Conservation (phyloP, 2,113 vertebrate genomes). For the Crotalus helleri region DNA sequence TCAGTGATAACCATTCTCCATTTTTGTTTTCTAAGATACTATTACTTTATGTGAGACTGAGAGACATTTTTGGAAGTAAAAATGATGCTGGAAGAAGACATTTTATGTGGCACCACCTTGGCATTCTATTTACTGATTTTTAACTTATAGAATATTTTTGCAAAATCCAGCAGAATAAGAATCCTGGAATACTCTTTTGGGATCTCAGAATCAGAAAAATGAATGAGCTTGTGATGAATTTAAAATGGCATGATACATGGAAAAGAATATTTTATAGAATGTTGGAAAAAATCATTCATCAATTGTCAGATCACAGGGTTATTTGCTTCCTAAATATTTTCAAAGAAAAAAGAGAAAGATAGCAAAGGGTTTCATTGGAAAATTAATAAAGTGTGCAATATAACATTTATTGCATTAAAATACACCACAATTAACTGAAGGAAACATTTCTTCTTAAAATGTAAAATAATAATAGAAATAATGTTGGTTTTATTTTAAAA, state of each 20-base stretch:
- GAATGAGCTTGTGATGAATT: not conserved
- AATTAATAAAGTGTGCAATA: not conserved
- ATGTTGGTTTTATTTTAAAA: not conserved
- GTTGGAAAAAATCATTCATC: not conserved
- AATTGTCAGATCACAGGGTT: not conserved
- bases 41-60: not conserved
- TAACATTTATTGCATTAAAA: conserved; percentile 19
- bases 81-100: not conserved
- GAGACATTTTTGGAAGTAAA: not conserved
- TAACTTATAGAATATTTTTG: not conserved
- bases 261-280: not conserved
- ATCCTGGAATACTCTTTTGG: not conserved
- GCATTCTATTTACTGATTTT: not conserved
- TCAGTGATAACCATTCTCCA: not conserved
- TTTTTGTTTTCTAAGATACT: not conserved
- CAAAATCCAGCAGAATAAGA: not conserved
- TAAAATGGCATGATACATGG: not conserved
- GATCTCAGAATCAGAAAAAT: not conserved
- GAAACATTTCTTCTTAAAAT: not conserved
- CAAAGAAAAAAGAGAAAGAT: not conserved
- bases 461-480: not conserved
- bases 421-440: not conserved
- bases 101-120: not conserved
- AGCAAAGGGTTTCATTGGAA: conserved; percentile 13
- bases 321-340: conserved; percentile 13